Percentiles rank a stretch among this genome's conserved stretches.
phyloP scores from a whole-genome alignment of 2,888 invertebrate genomes.

The Aquatica leii region DNA sequence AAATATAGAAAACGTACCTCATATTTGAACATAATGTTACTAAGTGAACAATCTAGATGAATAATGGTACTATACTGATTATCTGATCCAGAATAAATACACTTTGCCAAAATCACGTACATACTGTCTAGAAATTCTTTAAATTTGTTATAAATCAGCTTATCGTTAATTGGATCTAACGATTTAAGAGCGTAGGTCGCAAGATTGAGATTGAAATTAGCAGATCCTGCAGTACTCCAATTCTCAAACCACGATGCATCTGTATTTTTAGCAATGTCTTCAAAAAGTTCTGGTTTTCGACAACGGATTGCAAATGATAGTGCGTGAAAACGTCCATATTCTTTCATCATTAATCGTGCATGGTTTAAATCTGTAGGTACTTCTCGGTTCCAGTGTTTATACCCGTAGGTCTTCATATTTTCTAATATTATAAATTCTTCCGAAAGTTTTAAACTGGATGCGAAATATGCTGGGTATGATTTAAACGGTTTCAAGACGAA shows the following conservation, averaged over 20 bases:
- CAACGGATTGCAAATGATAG: background rate
- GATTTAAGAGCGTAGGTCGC: background rate
- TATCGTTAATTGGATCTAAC: slow-evolving; percentile 25
- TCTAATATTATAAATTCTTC: no score
- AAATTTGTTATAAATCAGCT: slow-evolving; percentile 22
- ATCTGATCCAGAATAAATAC: background rate
- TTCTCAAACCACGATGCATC: no score
- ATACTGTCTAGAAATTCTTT: slow-evolving; percentile 21
- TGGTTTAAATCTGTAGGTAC: background rate
- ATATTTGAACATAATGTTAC: slow-evolving; percentile 45
- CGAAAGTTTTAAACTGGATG: no score
- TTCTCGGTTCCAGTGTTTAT: background rate
- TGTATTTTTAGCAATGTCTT: background rate
- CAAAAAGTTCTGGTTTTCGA: background rate
- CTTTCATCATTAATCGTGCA: background rate
- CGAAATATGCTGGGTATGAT: background rate
- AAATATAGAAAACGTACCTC: no score
- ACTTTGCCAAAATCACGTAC: slow-evolving; percentile 7
- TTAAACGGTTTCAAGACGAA: background rate
- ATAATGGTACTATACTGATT: slow-evolving; percentile 43
- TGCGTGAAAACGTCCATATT: background rate
- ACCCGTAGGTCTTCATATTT: no score
- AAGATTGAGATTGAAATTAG: background rate
- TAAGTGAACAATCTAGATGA: slow-evolving; percentile 44
- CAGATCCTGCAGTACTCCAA: background rate